phyloP scores from a whole-genome alignment of 2,888 invertebrate genomes.

The Leptinotarsa juncta region DNA sequence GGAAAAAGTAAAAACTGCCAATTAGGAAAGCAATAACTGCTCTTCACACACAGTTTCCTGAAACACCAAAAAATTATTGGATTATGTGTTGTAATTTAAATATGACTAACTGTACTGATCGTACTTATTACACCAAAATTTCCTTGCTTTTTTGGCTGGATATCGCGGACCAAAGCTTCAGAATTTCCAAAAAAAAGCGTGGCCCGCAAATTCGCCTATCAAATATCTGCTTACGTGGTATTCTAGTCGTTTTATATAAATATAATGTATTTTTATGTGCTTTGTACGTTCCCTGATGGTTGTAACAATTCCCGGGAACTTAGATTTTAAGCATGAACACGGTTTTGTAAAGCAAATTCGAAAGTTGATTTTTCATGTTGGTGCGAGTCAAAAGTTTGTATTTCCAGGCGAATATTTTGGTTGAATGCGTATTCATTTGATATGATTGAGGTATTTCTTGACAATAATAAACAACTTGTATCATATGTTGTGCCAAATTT shows the following conservation, averaged over 20 bases:
- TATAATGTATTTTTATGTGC: slow-evolving; percentile 66
- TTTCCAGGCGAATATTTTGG: not conserved
- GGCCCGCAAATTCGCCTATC: slow-evolving; percentile 62
- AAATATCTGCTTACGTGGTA: slow-evolving; percentile 62
- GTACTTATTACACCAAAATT: slow-evolving; percentile 63
- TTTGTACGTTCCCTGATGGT: slow-evolving; percentile 63
- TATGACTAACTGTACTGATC: slow-evolving; percentile 57
- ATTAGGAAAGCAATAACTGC: slow-evolving; percentile 43
- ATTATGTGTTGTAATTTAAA: slow-evolving; percentile 57
- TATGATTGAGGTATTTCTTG: slow-evolving; percentile 17
- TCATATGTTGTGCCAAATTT: slow-evolving; percentile 24
- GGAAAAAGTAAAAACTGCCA: slow-evolving; percentile 42
- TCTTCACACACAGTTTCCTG: slow-evolving; percentile 52
- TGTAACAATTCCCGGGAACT: slow-evolving; percentile 48
- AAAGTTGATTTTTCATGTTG: slow-evolving; percentile 7
- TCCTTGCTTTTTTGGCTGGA: slow-evolving; percentile 66
- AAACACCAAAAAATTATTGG: slow-evolving; percentile 58
- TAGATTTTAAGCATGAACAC: slow-evolving; percentile 33
- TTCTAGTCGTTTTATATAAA: slow-evolving; percentile 66
- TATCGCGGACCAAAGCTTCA: slow-evolving; percentile 63
- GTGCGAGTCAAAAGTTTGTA: slow-evolving; percentile 3
- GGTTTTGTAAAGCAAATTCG: slow-evolving; percentile 31
- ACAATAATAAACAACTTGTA: slow-evolving; percentile 24
- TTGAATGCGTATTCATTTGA: not conserved
- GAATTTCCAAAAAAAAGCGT: slow-evolving; percentile 46